Base-by-base conservation (phyloP, 2,113 vertebrate genomes). In the Entomyzon cyanotis region DNA sequence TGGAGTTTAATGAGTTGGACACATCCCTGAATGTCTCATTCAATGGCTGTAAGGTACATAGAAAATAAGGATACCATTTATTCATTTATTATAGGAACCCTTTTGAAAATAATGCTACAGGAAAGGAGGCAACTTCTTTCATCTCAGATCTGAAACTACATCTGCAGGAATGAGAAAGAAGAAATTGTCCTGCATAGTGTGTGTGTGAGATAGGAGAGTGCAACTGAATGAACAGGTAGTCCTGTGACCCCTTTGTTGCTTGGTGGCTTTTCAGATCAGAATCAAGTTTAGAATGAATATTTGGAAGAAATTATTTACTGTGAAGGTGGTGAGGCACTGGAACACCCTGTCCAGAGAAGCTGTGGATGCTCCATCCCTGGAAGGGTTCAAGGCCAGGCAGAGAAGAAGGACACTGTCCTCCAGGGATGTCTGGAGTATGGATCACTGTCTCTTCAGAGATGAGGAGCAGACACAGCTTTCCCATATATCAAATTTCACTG, bases 11-110 rank as follows among this genome's bases (percentile, higher is more conserved):
- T n/a, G 33, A 67, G 39, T 75, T 50, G 35, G 64, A 84, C 56
- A 56, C 33, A 69, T 41, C 46, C 17, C 42, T n/a, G 53, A 49
- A 65, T 46, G 76, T 62, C 52, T 60, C 28, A 27, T 50, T 52
- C 28, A 52, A 27, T 73, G 20, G 18, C 19, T 0, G 0, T 42
- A 83, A 93, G 31, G 55, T 53, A 53, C 14, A 11, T 0, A 49
- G 56, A 79, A 93, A 82, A 27, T 31, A 33, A 56, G 9, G 1
- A 1, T 75, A 35, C 39, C 0, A 31, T 77, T 65, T 79, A 58
- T 69, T 86, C 46, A 37, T 37, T 37, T 37, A 37, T 37, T 27
- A 2, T 7, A 59, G 60, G 21, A 59, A 55, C 10, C 6, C 10
- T 22, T 35, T 15, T 39, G 33, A 60, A 90, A 88, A 11, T 30